Evolutionary conservation across 2,888 invertebrate species (phyloP), one percentile per base, ranked within the genome.

Genomic region (Laspeyria flexula): DNA sequence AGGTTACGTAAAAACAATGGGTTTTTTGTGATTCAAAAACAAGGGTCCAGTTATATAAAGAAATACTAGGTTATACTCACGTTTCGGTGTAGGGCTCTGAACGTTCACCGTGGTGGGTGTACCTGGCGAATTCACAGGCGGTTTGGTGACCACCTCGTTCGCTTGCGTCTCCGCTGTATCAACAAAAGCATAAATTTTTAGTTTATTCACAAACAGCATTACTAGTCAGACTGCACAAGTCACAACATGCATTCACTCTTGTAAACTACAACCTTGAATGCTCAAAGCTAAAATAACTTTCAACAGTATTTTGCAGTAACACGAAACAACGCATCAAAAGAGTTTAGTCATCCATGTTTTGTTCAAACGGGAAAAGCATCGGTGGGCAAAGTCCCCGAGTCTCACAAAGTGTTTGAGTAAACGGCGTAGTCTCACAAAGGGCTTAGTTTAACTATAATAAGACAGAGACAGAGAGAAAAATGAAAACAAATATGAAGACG

Each of bases 401-500:
- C 54, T 49, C 55, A 65, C 61, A 72, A 75, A 75, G 69, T 66
- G 60, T 66, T 72, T 66, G 64, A 62, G 65, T 64, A 73, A 78
- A 72, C 53, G 59, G 60, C 53, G 55, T 61, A 52, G 60, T 55
- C 66, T 65, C 75, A 73, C 76, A 79, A 74, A 79, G 72, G 71
- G 62, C 71, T 71, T 65, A 65, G 68, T 68, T 67, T 55, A n/a
- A 51, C 65, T 73, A 66, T 78, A 71, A 75, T 75, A 76, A 77
- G 64, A 65, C 73, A 62, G 55, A 63, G 63, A 67, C 65, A 56
- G 58, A 60, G 65, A 67, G 60, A 73, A 76, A 79, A 77, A 79
- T 62, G 65, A 77, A 79, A 79, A 80, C 76, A 81, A 84, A 85
- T 75, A 81, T 80, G 73, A 78, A 81, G 75, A 78, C 63, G 66